phyloP scores from a whole-genome alignment of 2,113 vertebrate species.

The Heterotilapia buettikoferi region DNA sequence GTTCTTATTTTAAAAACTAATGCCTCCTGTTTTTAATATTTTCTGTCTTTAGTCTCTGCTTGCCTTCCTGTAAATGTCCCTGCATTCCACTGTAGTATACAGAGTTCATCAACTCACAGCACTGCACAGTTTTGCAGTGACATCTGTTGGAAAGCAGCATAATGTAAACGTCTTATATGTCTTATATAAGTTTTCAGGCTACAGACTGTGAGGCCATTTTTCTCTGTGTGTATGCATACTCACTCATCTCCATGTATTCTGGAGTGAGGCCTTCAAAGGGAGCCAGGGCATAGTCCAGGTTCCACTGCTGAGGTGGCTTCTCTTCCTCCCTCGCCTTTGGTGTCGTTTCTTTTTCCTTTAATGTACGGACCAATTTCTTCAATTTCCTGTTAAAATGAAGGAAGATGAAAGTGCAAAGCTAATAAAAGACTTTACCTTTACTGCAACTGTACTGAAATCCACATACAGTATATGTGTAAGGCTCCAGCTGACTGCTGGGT shows the following conservation, averaged over 20 bases:
- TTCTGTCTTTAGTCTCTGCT: neutral
- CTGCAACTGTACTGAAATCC: neutral
- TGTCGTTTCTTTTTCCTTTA: slow-evolving; percentile 81
- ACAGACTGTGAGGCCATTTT: neutral
- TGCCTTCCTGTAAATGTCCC: neutral
- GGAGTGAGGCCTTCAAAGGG: slow-evolving; percentile 92
- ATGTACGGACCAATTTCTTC: slow-evolving; percentile 86
- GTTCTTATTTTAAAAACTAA: neutral
- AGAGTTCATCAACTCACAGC: neutral
- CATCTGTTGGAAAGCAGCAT: neutral
- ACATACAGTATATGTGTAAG: neutral
- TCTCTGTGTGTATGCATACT: slow-evolving; percentile 40
- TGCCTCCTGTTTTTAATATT: neutral
- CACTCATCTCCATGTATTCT: slow-evolving; percentile 99
- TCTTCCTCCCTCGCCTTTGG: slow-evolving; percentile 67
- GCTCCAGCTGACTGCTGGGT: neutral
- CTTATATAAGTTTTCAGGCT: neutral
- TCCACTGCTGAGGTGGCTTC: slow-evolving; percentile 84
- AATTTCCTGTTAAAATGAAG: slow-evolving; percentile 76
- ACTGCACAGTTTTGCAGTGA: neutral
- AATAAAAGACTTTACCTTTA: neutral
- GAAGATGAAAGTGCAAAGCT: neutral
- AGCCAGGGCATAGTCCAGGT: slow-evolving; percentile 85
- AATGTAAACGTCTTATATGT: neutral
- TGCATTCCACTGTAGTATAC: neutral